Percentiles rank a stretch among this genome's conserved stretches.
phyloP scores from a whole-genome alignment of 2,113 vertebrate species.

The Oncorhynchus keta region DNA sequence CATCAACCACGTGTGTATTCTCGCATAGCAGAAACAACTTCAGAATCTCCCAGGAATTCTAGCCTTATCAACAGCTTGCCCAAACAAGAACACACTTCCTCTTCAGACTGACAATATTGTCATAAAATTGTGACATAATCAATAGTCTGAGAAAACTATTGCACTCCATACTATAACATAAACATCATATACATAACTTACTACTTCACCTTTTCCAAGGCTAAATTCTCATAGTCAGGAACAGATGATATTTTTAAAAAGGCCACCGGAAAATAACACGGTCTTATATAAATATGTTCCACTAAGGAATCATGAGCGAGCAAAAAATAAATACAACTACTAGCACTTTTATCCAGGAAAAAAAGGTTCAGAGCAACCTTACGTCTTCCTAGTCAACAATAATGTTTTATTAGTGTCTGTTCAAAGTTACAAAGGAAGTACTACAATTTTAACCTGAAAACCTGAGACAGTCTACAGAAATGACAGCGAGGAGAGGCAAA shows the following conservation, averaged over 20 bases:
- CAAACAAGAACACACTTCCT: conserved; percentile 24
- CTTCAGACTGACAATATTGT: not conserved
- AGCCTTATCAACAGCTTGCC: conserved; percentile 35
- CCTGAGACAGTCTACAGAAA: not conserved
- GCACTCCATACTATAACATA: not conserved
- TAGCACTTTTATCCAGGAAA: not conserved
- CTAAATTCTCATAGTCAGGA: not conserved
- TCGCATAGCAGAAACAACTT: not conserved
- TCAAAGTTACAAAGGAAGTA: conserved; percentile 3
- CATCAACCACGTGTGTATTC: not conserved
- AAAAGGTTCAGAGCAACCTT: not conserved
- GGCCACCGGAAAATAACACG: not conserved
- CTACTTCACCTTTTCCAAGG: not conserved
- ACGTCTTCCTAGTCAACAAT: not conserved
- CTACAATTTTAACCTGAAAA: conserved; percentile 1
- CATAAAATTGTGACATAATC: not conserved
- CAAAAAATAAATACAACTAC: not conserved
- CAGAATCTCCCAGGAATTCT: conserved; percentile 30
- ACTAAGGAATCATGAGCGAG: not conserved
- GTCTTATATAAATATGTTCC: not conserved
- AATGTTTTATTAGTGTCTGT: not conserved
- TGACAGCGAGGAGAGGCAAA: not conserved
- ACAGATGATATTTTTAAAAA: not conserved
- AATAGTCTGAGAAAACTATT: not conserved
- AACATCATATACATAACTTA: too few relatives aligned